Percentiles rank a stretch among this genome's conserved stretches.
Evolutionary conservation across 2,797 vertebrate species (phyloP).

Genomic region (Rallus crepitans): DNA sequence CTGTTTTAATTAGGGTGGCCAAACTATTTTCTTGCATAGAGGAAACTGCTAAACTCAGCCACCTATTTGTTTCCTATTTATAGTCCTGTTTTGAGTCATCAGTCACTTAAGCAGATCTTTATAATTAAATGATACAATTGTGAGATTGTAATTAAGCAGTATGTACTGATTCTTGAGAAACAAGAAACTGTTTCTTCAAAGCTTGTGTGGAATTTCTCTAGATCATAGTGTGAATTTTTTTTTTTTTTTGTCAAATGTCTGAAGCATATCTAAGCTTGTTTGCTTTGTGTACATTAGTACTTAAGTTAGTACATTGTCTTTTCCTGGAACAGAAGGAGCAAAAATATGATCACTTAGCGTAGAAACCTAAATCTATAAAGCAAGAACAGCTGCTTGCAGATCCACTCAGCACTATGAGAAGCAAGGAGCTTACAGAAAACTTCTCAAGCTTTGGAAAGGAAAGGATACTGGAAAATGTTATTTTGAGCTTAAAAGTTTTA

Average conservation of each 20-base stretch:
- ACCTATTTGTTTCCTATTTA: neutral
- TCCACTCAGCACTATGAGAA: neutral
- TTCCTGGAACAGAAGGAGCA: neutral
- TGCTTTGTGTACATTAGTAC: neutral
- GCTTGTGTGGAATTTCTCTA: neutral
- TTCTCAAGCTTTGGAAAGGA: neutral
- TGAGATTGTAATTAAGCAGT: neutral
- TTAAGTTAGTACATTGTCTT: neutral
- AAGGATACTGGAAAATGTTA: neutral
- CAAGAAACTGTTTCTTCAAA: neutral
- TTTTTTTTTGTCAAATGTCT: neutral
- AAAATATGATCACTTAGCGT: neutral
- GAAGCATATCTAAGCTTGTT: neutral
- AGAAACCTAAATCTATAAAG: neutral
- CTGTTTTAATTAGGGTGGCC: neutral
- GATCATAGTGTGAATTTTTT: neutral
- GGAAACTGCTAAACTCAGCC: neutral
- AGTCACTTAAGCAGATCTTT: neutral
- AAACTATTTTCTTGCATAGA: neutral
- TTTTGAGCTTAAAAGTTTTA: neutral
- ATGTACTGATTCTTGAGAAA: neutral
- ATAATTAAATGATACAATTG: neutral
- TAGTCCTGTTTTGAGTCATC: neutral
- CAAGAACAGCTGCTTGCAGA: neutral
- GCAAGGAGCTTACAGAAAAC: neutral